Percentiles rank a stretch among this genome's conserved stretches.
phyloP scores from a whole-genome alignment of 2,797 vertebrate species.

The Gorsachius magnificus region DNA sequence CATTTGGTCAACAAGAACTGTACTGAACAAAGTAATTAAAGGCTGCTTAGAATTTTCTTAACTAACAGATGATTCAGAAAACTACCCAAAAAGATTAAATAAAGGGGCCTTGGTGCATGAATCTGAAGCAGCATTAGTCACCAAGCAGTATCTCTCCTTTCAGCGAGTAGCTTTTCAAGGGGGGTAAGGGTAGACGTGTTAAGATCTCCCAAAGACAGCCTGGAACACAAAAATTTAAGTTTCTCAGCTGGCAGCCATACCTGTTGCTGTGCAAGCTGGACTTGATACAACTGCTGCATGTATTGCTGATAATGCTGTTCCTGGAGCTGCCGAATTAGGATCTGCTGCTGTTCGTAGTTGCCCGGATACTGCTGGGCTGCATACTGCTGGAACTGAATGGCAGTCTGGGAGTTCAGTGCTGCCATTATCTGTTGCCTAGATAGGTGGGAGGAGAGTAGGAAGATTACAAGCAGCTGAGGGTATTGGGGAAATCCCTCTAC shows the following conservation, averaged over 20 bases:
- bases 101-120: neutral
- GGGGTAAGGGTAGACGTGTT: neutral
- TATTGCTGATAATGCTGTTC: slow-evolving; percentile 99
- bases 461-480: neutral
- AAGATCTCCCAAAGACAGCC: neutral
- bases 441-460: slow-evolving; percentile 9
- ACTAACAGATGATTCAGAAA: neutral
- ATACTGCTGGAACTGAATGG: slow-evolving; percentile 98
- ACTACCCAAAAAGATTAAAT: neutral
- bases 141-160: neutral
- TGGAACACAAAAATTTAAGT: neutral
- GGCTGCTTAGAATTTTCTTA: neutral
- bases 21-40: neutral
- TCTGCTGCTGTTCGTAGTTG: slow-evolving; percentile 94
- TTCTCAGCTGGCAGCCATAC: slow-evolving; percentile 68
- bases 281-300: slow-evolving; percentile 99
- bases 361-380: slow-evolving; percentile 98
- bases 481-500: neutral
- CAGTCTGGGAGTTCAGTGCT: slow-evolving; percentile 95
- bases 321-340: slow-evolving; percentile 97
- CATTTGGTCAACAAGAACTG: neutral
- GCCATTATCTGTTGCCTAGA: slow-evolving; percentile 99
- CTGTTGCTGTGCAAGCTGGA: slow-evolving; percentile 98
- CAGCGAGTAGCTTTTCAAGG: neutral
- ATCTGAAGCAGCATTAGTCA: neutral